Conservation (phyloP, 1,140 invertebrate genomes). For the Andricus grossulariae region DNA sequence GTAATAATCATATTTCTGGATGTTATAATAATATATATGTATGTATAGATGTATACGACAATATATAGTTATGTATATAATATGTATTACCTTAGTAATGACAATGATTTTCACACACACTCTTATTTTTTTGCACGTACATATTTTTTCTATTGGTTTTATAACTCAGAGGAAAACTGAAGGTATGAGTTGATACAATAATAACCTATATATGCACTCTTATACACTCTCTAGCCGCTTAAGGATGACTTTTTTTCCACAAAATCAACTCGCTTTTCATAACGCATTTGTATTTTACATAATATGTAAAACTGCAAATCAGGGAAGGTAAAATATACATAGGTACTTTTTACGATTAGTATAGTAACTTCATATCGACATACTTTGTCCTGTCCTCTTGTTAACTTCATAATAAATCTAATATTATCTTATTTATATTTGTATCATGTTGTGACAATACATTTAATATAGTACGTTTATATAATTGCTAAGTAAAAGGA, state of each 20-base stretch:
- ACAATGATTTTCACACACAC: slow-evolving; percentile 60
- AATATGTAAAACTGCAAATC: slow-evolving; percentile 63
- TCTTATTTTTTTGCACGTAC: slow-evolving; percentile 14
- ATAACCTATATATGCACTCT: slow-evolving; percentile 40
- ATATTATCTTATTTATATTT: slow-evolving; percentile 7
- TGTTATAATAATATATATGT: slow-evolving; percentile 59
- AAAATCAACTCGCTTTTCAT: slow-evolving; percentile 12
- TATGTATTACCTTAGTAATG: slow-evolving; percentile 57
- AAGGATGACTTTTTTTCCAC: slow-evolving; percentile 46
- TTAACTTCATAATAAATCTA: slow-evolving; percentile 28
- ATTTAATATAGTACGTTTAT: slow-evolving; percentile 1
- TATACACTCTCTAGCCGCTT: slow-evolving; percentile 32
- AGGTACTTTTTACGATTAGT: slow-evolving; percentile 42
- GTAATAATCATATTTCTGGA: slow-evolving; percentile 60
- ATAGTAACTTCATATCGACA: background rate
- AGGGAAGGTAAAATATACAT: slow-evolving; percentile 57
- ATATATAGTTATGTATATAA: slow-evolving; percentile 47
- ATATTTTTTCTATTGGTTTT: slow-evolving; percentile 39
- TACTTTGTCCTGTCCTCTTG: slow-evolving; percentile 21
- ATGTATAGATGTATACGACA: slow-evolving; percentile 43
- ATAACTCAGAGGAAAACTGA: slow-evolving; percentile 51
- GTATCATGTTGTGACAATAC: slow-evolving; percentile 3
- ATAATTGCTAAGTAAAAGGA: slow-evolving; percentile 61
- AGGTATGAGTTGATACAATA: slow-evolving; percentile 48
- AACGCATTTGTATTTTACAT: slow-evolving; percentile 23